phyloP scores from a whole-genome alignment of 2,888 invertebrate genomes.

The Neria commutata region DNA sequence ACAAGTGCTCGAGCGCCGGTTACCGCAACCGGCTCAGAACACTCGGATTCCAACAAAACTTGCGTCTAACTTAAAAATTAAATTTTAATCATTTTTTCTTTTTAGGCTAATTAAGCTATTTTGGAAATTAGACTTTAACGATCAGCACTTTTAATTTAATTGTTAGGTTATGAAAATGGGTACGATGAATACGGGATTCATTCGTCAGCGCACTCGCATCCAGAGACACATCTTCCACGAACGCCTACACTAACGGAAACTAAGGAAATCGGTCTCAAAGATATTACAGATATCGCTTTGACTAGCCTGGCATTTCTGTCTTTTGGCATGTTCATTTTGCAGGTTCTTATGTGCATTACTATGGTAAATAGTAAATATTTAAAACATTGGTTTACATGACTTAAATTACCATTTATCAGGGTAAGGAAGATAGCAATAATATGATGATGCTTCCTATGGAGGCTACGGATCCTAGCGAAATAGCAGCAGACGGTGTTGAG shows the following conservation, averaged over 20 bases:
- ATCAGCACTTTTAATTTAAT: neutral
- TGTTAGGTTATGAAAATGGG: slow-evolving; percentile 40
- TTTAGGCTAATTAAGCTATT: no score
- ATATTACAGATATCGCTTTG: slow-evolving; percentile 80
- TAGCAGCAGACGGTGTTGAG: neutral
- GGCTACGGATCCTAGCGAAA: slow-evolving; percentile 12
- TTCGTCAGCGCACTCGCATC: slow-evolving; percentile 23
- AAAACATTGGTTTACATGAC: no score
- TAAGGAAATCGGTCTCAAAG: slow-evolving; percentile 69
- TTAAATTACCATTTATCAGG: slow-evolving; percentile 20
- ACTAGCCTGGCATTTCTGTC: slow-evolving; percentile 82
- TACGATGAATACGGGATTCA: slow-evolving; percentile 34
- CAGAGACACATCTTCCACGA: slow-evolving; percentile 23
- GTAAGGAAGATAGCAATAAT: slow-evolving; percentile 28
- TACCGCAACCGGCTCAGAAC: no score
- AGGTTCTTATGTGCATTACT: slow-evolving; percentile 78
- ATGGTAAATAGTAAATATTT: no score
- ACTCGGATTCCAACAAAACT: no score
- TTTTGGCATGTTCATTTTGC: slow-evolving; percentile 80
- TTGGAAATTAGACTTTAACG: neutral
- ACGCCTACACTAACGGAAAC: slow-evolving; percentile 26
- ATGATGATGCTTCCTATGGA: slow-evolving; percentile 35
- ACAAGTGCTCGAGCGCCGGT: no score
- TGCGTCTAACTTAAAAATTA: no score
- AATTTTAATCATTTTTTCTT: no score